A percentile compares a stretch with the other conserved stretches of the same genome.
Evolutionary conservation across 2,888 invertebrate species (phyloP).

Genomic region (Biston betularia): DNA sequence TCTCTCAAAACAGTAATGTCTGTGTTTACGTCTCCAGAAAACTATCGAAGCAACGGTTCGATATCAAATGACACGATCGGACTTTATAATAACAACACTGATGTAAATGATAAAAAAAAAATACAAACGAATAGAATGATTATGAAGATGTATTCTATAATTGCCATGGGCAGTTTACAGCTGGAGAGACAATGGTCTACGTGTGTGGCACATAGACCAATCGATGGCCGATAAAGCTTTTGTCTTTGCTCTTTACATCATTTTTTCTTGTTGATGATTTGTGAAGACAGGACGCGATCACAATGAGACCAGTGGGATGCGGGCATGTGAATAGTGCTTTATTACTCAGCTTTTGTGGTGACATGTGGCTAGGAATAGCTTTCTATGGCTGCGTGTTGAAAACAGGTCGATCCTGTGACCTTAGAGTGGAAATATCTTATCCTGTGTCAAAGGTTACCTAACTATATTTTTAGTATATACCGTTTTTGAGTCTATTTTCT

Average conservation of each 20-base stretch:
- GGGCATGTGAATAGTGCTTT: constrained; percentile 78
- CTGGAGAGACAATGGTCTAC: constrained; percentile 61
- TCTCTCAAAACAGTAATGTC: constrained; percentile 47
- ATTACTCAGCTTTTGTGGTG: constrained; percentile 71
- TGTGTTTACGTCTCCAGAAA: constrained; percentile 46
- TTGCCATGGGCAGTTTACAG: constrained; percentile 55
- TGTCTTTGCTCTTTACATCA: constrained; percentile 70
- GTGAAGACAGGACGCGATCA: constrained; percentile 80
- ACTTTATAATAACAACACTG: constrained; percentile 34
- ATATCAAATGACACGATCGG: constrained; percentile 40
- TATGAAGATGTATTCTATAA: constrained; percentile 70
- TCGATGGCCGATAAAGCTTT: constrained; percentile 69
- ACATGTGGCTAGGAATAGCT: constrained; percentile 50
- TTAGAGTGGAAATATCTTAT: not conserved
- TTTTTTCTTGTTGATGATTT: constrained; percentile 74
- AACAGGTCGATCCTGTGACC: not conserved
- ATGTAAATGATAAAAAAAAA: constrained; percentile 30
- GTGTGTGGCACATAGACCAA: constrained; percentile 72
- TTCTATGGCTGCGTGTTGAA: constrained; percentile 20
- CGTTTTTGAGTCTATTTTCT: not conserved
- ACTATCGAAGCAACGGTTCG: constrained; percentile 31
- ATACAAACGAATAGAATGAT: constrained; percentile 46
- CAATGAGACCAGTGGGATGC: constrained; percentile 80
- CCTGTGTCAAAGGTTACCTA: not conserved
- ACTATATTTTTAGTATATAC: not conserved